Base-by-base conservation (phyloP, 2,888 invertebrate species). In the Trissolcus japonicus region DNA sequence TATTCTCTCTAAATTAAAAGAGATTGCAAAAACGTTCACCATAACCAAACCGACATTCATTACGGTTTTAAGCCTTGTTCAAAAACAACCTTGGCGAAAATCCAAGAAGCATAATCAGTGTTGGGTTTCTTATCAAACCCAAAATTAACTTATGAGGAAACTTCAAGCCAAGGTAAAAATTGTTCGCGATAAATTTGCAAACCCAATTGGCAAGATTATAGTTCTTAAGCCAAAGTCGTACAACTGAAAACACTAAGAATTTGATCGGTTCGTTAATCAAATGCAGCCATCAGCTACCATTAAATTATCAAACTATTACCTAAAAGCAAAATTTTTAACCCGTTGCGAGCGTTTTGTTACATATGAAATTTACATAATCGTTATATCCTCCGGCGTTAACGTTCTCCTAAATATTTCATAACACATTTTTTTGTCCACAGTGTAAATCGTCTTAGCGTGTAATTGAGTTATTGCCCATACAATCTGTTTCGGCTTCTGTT, bases 311-410 rank as follows among this genome's bases (percentile, higher is more conserved):
- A 60, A 59, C 54, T 54, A 17, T 68, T 63, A 59, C 75, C 68
- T 75, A 59, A 63, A 68, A 55, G 50, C 29, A 51, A 16, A 51
- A 51, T 9, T 2, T 14, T 51, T 51, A 51, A 7, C 21, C 14
- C 25, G 62, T 54, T 59, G 46, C 50, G 41, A 11, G 46, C 43
- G 53, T 62, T 75, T 63, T 71, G 35, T 56, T 76, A 66, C 21
- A 71, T 69, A 65, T 63, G 60, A 55, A 60, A 76, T 76, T 76
- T 76, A 56, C 76, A 76, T 76, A 76, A 76, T 69, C 69, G 17
- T 41, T 29, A 19, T 55, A 35, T 9, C 46, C 46, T 11, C 6
- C n/a, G 46, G 46, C 14, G 14, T 35, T 35, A 7, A 35, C 7
- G 35, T 35, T 35, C 35, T 71, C 56, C 71, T 25, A 43, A 59